A percentile compares a stretch with the other conserved stretches of the same genome.
phyloP scores from a whole-genome alignment of 2,113 vertebrate genomes.

The Plotosus lineatus region DNA sequence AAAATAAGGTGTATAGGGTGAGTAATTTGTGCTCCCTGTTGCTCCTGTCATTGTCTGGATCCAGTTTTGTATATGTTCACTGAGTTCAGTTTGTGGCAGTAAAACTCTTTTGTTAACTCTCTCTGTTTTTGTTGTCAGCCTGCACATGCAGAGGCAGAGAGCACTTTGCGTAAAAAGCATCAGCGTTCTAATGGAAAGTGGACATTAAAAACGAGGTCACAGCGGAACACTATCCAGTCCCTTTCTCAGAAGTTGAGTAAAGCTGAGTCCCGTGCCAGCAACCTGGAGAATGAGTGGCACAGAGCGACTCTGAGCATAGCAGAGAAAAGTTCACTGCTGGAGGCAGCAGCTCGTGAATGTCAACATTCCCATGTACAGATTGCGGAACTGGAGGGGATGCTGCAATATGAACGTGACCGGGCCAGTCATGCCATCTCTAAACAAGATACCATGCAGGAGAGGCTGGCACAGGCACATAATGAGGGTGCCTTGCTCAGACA shows the following conservation, averaged over 20 bases:
- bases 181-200: constrained; percentile 79
- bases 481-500: constrained; percentile 84
- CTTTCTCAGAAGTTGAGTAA: constrained; percentile 84
- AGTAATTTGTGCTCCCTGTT: neutral
- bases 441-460: constrained; percentile 84
- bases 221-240: constrained; percentile 72
- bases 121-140: constrained; percentile 49
- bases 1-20: neutral
- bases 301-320: constrained; percentile 73
- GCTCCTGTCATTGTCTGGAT: neutral
- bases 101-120: too few species aligned
- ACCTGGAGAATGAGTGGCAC: constrained; percentile 84
- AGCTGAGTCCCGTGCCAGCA: constrained; percentile 77
- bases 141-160: constrained; percentile 74
- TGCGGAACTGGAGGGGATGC: constrained; percentile 76
- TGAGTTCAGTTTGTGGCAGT: neutral
- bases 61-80: too few species aligned
- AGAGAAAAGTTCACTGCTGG: constrained; percentile 81
- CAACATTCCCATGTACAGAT: constrained; percentile 69
- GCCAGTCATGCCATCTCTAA: constrained; percentile 74
- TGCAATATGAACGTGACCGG: constrained; percentile 77
- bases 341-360: constrained; percentile 78
- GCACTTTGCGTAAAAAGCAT: constrained; percentile 80
- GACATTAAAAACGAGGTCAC: constrained; percentile 71
- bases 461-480: constrained; percentile 84